Percentiles rank a stretch among this genome's conserved stretches.
Evolutionary conservation across 2,888 invertebrate species (phyloP).

Genomic region (Andrena fulva): DNA sequence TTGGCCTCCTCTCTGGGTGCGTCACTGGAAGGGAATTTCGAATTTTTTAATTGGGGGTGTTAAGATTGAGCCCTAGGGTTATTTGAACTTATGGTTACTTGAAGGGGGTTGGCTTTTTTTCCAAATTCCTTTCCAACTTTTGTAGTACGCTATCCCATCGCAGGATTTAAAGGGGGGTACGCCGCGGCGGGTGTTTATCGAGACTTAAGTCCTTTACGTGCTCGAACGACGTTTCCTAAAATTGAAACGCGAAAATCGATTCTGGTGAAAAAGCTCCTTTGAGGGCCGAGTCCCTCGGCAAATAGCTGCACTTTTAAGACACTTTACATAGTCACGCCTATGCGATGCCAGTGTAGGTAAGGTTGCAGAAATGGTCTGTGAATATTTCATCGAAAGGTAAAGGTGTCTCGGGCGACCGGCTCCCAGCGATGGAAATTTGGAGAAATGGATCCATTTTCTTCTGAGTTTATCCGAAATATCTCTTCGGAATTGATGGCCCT

Average conservation of each 20-base stretch:
- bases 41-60: too few relatives aligned
- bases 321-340: not conserved
- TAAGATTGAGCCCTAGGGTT: too few relatives aligned
- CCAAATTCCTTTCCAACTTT: too few relatives aligned
- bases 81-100: too few relatives aligned
- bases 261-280: not conserved
- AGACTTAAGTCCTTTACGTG: not conserved
- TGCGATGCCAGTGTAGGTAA: not conserved
- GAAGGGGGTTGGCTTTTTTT: too few relatives aligned
- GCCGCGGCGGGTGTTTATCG: not conserved
- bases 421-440: not conserved
- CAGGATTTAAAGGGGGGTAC: not conserved
- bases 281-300: not conserved
- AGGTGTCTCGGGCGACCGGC: not conserved
- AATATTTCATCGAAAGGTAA: not conserved
- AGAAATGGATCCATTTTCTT: not conserved
- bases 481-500: not conserved
- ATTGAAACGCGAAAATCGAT: not conserved
- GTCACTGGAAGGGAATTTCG: too few relatives aligned
- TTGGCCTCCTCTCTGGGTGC: too few relatives aligned
- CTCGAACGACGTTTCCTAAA: not conserved
- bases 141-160: too few relatives aligned
- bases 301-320: not conserved
- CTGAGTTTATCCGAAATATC: not conserved
- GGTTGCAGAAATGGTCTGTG: not conserved